Evolutionary conservation across 2,797 vertebrate species (phyloP).

Genomic region (Oceanodroma leucorhoa): DNA sequence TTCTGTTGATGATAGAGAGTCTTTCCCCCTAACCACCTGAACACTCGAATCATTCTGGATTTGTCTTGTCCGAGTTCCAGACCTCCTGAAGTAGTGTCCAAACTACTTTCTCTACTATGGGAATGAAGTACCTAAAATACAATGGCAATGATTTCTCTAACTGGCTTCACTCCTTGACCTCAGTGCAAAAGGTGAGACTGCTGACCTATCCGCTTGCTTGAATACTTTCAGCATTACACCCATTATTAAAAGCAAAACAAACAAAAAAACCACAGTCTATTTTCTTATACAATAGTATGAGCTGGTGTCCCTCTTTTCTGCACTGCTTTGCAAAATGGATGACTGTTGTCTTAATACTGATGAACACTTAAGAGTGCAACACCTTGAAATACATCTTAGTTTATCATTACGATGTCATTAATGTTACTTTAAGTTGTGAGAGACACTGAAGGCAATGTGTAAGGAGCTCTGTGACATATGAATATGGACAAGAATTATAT

Average conservation of each 20-base stretch:
- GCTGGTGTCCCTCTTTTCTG: background rate
- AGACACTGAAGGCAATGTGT: background rate
- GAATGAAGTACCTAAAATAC: background rate
- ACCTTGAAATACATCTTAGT: background rate
- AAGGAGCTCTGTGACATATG: background rate
- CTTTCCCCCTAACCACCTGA: background rate
- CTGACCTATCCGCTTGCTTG: rapidly evolving
- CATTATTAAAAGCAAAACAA: background rate
- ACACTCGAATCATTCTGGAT: background rate
- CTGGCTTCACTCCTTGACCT: background rate
- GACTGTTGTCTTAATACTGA: background rate
- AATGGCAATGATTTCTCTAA: background rate
- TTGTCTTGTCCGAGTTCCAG: background rate
- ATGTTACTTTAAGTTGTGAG: background rate
- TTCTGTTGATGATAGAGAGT: background rate
- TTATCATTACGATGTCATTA: background rate
- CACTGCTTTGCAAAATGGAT: background rate
- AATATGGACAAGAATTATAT: background rate
- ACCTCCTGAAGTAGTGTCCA: background rate
- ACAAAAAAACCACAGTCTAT: rapidly evolving
- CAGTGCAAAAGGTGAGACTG: background rate
- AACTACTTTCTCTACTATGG: background rate
- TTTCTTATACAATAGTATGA: background rate
- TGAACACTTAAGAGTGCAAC: background rate
- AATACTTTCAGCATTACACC: background rate